Percentiles rank a stretch among this genome's conserved stretches.
These are phyloP conservation scores for Dreissena rostriformis DNA, from an alignment of 1,140 invertebrate species.

Conservation along the genomic window DNA sequence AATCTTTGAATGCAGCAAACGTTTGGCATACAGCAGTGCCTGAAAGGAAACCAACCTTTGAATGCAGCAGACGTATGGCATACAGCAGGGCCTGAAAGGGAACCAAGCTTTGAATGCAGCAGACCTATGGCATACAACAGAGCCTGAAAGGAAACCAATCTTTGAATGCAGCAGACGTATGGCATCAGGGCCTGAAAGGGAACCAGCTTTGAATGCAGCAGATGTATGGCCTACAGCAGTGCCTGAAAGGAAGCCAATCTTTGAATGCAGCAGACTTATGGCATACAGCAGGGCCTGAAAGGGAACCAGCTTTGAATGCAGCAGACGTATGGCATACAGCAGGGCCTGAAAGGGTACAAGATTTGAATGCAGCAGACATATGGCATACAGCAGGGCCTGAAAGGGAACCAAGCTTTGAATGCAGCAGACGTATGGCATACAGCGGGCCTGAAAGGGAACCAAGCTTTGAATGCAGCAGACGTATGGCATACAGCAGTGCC, in stretches of 20 bases:
- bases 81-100: slow-evolving; percentile 89
- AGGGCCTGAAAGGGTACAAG: slow-evolving; percentile 87
- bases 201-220: slow-evolving; percentile 72
- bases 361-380: too few relatives aligned
- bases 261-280: slow-evolving; percentile 71
- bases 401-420: slow-evolving; percentile 72
- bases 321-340: slow-evolving; percentile 83
- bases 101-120: too few relatives aligned
- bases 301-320: slow-evolving; percentile 71
- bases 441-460: slow-evolving; percentile 78
- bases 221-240: slow-evolving; percentile 72
- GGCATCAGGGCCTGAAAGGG: slow-evolving; percentile 85
- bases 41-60: slow-evolving; percentile 73
- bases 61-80: slow-evolving; percentile 78
- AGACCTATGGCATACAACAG: too few relatives aligned
- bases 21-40: slow-evolving; percentile 78
- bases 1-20: slow-evolving; percentile 66
- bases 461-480: slow-evolving; percentile 78
- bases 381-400: slow-evolving; percentile 71
- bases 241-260: slow-evolving; percentile 71
- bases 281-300: slow-evolving; percentile 78
- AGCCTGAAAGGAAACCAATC: too few relatives aligned
- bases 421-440: slow-evolving; percentile 71
- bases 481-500: slow-evolving; percentile 87
- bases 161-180: too few relatives aligned